Evolutionary conservation across 2,888 invertebrate genomes (phyloP).

Genomic region (Oxytorus armatus): DNA sequence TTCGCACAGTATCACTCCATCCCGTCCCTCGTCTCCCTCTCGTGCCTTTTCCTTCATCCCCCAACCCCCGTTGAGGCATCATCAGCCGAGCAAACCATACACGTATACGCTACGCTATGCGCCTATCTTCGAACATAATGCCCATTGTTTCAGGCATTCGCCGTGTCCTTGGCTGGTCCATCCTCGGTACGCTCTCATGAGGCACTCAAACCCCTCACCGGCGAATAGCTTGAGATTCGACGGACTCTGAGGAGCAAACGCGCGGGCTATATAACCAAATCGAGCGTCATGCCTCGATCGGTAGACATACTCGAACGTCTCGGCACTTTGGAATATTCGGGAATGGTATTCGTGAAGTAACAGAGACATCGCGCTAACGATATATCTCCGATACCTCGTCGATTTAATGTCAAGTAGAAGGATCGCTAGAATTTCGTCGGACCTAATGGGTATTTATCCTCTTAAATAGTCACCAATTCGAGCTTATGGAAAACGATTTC

Average conservation of each 20-base stretch:
- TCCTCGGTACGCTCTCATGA: constrained; percentile 49
- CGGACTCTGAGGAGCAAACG: constrained; percentile 33
- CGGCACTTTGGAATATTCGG: constrained; percentile 30
- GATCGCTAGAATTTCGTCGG: too few relatives aligned
- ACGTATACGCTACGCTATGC: constrained; percentile 1
- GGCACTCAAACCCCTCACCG: constrained; percentile 69
- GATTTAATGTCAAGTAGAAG: too few relatives aligned
- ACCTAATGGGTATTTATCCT: too few relatives aligned
- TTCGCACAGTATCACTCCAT: neutral
- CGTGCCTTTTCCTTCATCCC: constrained; percentile 25
- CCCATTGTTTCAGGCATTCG: constrained; percentile 77
- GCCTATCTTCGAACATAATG: constrained; percentile 69
- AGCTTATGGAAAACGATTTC: too few relatives aligned
- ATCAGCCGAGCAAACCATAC: constrained; percentile 42
- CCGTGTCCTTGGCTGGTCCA: constrained; percentile 71
- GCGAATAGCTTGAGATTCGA: constrained; percentile 70
- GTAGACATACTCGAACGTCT: constrained; percentile 39
- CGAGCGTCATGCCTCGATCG: constrained; percentile 19
- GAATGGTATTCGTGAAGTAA: constrained; percentile 27
- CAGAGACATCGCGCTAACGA: too few relatives aligned
- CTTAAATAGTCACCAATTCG: too few relatives aligned
- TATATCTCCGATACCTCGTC: too few relatives aligned
- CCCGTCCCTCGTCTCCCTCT: constrained; percentile 47
- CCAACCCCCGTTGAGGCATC: constrained; percentile 48
- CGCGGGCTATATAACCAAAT: constrained; percentile 7